Percentiles rank a stretch among this genome's conserved stretches.
Conservation (phyloP, 2,113 vertebrate species). For the Crocuta crocuta region DNA sequence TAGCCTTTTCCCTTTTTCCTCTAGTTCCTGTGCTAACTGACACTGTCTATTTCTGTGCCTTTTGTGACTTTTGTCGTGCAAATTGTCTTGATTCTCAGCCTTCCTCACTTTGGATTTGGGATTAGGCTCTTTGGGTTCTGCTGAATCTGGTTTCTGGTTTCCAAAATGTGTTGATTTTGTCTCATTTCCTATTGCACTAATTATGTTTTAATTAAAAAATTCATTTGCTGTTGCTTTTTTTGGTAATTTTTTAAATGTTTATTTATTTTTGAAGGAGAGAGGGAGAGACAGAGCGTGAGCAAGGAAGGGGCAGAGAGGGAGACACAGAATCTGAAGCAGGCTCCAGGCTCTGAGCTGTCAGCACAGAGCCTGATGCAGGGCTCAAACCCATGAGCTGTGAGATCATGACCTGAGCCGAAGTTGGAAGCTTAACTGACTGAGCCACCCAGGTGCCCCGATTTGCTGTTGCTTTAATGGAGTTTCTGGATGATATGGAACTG, state of each 20-base stretch:
- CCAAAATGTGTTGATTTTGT: not conserved
- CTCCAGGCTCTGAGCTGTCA: too few relatives aligned
- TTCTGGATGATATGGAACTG: constrained; percentile 21
- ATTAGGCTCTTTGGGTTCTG: not conserved
- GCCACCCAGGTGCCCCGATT: too few relatives aligned
- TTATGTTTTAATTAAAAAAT: not conserved
- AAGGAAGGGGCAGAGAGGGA: too few relatives aligned
- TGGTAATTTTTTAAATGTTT: too few relatives aligned
- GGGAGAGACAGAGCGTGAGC: too few relatives aligned
- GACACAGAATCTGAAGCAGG: too few relatives aligned
- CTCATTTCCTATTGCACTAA: not conserved
- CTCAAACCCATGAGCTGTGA: too few relatives aligned
- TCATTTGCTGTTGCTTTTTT: not conserved
- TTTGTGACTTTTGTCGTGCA: not conserved
- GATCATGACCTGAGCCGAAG: too few relatives aligned
- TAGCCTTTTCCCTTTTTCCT: not conserved
- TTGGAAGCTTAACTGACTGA: too few relatives aligned
- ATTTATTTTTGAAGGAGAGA: too few relatives aligned
- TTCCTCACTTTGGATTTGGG: not conserved
- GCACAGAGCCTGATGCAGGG: too few relatives aligned
- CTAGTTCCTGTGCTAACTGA: not conserved
- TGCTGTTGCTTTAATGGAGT: constrained; percentile 6
- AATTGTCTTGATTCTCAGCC: not conserved
- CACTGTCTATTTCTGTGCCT: not conserved
- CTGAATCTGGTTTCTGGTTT: not conserved